Evolutionary conservation across 2,797 vertebrate genomes (phyloP).

Genomic region (Paratrypauchen microcephalus): DNA sequence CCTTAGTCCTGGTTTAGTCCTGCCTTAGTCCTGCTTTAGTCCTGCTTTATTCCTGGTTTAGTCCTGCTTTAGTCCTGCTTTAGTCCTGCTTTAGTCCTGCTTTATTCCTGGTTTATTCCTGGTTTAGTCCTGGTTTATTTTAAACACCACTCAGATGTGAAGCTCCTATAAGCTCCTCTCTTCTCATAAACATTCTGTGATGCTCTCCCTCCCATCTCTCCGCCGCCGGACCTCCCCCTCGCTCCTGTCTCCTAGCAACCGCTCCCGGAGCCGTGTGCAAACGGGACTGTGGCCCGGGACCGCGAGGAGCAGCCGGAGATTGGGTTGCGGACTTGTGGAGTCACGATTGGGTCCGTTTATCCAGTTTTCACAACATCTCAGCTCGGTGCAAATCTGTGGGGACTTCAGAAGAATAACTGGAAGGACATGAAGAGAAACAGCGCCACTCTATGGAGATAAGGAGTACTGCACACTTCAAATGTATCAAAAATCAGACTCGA

Average conservation of each 20-base stretch:
- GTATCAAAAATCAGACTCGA: no score
- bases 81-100: neutral
- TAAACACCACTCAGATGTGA: neutral
- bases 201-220: neutral
- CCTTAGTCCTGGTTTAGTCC: neutral
- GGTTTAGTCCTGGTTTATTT: neutral
- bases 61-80: neutral
- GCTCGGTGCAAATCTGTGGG: neutral
- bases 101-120: neutral
- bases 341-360: neutral
- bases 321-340: neutral
- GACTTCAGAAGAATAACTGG: neutral
- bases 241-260: constrained; percentile 1
- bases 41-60: neutral
- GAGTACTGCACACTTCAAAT: neutral
- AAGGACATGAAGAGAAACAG: neutral
- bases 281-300: neutral
- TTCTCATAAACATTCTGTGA: neutral
- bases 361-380: neutral
- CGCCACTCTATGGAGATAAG: neutral
- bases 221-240: neutral
- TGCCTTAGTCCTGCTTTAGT: neutral
- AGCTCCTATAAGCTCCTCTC: neutral
- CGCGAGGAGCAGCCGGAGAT: neutral
- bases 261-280: neutral